These are phyloP conservation scores for Halictus ligatus DNA, from an alignment of 2,888 invertebrate species.

Conservation along the genomic window DNA sequence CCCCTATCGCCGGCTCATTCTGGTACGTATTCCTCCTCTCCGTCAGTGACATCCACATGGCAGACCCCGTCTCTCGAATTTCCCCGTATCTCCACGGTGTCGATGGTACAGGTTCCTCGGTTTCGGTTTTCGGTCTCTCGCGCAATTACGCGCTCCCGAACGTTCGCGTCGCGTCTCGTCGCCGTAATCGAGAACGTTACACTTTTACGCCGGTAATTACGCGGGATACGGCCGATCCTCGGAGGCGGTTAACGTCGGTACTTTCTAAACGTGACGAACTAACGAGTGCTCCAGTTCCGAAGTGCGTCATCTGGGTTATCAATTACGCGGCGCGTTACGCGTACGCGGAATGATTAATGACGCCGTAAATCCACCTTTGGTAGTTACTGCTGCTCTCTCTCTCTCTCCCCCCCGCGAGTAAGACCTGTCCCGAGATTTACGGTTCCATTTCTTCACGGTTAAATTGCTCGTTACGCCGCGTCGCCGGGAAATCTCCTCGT, in stretches of 20 bases:
- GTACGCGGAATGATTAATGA: slow-evolving; percentile 67
- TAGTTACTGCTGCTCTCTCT: slow-evolving; percentile 48
- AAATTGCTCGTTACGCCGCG: slow-evolving; percentile 50
- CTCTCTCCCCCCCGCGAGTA: slow-evolving; percentile 21
- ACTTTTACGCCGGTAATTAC: slow-evolving; percentile 44
- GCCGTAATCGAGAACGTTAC: slow-evolving; percentile 34
- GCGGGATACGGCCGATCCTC: slow-evolving; percentile 58
- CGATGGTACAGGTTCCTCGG: neutral
- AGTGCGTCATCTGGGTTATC: slow-evolving; percentile 72
- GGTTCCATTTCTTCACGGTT: slow-evolving; percentile 56
- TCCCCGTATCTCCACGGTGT: neutral
- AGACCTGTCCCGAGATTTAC: slow-evolving; percentile 62
- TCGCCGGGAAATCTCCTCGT: slow-evolving; percentile 29
- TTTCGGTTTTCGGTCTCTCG: neutral
- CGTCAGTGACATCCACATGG: neutral
- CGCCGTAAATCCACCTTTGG: slow-evolving; percentile 68
- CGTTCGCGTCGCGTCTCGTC: neutral
- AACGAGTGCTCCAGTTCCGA: slow-evolving; percentile 70
- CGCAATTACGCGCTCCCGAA: neutral
- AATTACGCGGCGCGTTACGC: slow-evolving; percentile 67
- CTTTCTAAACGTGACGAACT: slow-evolving; percentile 60
- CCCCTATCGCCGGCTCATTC: slow-evolving; percentile 94
- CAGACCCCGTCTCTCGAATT: neutral
- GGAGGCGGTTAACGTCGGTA: slow-evolving; percentile 50
- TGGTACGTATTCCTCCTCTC: slow-evolving; percentile 89